Conservation (phyloP, 2,797 vertebrate species). For the Epinephelus awoara region DNA sequence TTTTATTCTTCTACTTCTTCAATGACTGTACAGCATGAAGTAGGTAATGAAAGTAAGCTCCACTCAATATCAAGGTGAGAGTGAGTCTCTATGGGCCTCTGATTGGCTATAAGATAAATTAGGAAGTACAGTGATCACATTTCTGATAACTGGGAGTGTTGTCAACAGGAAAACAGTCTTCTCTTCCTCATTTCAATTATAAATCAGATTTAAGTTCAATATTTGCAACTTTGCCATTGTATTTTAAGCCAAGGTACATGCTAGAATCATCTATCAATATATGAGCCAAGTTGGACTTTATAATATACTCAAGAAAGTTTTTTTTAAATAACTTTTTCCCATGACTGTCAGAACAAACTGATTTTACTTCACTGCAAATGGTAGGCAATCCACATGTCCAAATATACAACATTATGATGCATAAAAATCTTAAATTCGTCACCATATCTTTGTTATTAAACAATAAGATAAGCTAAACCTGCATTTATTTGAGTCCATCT, state of each 20-base stretch:
- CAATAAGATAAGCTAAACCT: not conserved
- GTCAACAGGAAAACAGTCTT: conserved; percentile 10
- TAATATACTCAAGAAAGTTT: no score
- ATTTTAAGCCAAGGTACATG: no score
- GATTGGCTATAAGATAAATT: conserved; percentile 14
- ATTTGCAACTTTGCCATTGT: no score
- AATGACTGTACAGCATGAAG: not conserved
- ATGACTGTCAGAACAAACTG: not conserved
- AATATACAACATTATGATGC: not conserved
- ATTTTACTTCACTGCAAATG: no score
- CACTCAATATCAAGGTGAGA: not conserved
- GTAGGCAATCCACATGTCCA: not conserved
- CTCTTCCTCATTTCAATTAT: not conserved
- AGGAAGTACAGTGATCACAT: conserved; percentile 11
- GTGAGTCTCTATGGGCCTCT: conserved; percentile 1
- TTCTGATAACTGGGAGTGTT: conserved; percentile 1
- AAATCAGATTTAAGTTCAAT: not conserved
- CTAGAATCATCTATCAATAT: not conserved
- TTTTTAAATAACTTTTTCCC: no score
- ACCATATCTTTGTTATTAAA: not conserved
- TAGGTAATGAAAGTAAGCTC: not conserved
- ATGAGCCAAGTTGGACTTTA: not conserved
- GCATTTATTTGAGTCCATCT: not conserved
- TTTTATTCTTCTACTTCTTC: not conserved
- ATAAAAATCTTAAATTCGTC: not conserved